These are phyloP conservation scores for Trogon melanurus DNA, from an alignment of 2,113 vertebrate genomes.

Conservation along the genomic window DNA sequence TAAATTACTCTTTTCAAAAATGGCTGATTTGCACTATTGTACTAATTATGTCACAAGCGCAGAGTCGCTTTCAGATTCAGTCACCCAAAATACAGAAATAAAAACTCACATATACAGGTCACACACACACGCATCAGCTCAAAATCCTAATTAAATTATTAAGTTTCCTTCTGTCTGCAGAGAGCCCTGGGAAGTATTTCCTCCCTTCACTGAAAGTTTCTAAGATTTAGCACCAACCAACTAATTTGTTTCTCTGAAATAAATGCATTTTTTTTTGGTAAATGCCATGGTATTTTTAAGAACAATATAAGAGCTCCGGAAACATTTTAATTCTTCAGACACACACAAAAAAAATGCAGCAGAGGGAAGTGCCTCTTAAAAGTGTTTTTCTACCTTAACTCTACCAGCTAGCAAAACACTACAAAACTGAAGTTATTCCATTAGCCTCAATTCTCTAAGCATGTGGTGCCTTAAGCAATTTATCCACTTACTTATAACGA, in stretches of 20 bases:
- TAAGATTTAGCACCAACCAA: not conserved
- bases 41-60: constrained; percentile 88
- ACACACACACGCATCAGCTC: constrained; percentile 49
- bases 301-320: not conserved
- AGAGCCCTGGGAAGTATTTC: not conserved
- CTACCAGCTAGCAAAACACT: not conserved
- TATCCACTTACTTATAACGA: constrained; percentile 43
- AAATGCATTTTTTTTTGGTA: not conserved
- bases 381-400: constrained; percentile 47
- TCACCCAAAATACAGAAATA: constrained; percentile 60
- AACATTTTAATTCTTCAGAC: not conserved
- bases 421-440: constrained; percentile 39
- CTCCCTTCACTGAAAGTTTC: not conserved
- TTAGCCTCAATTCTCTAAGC: constrained; percentile 36
- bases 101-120: constrained; percentile 25
- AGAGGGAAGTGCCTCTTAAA: not conserved
- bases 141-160: constrained; percentile 74
- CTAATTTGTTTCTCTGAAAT: not conserved
- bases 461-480: constrained; percentile 44
- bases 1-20: constrained; percentile 88
- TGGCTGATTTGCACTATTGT: constrained; percentile 87
- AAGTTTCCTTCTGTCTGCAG: constrained; percentile 19
- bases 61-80: constrained; percentile 77
- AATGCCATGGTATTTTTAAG: not conserved
- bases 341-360: not conserved